Evolutionary conservation across 2,888 invertebrate genomes (phyloP).

Genomic region (Agrotis segetum): DNA sequence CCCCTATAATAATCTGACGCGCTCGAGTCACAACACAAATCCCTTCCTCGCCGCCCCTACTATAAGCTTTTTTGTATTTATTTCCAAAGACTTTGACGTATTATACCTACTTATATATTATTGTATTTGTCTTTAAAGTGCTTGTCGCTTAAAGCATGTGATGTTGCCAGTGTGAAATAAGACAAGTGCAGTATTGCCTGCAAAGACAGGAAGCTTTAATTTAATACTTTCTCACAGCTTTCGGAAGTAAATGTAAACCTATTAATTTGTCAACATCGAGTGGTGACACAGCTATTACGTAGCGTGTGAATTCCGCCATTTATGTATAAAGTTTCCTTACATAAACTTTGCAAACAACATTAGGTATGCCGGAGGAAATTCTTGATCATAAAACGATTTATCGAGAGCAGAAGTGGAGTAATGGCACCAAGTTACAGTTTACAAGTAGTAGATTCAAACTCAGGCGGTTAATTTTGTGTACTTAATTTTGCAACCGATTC

Average conservation of each 20-base stretch:
- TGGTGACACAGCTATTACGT: constrained; percentile 1
- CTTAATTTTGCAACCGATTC: not conserved
- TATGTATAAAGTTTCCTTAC: constrained; percentile 14
- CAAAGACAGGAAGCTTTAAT: no score
- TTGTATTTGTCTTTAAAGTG: no score
- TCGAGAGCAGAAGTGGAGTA: not conserved
- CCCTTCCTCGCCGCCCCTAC: no score
- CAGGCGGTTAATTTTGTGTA: not conserved
- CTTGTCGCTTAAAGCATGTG: no score
- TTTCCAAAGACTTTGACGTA: no score
- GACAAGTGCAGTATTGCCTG: no score
- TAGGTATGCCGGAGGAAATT: constrained; percentile 38
- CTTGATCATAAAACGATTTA: constrained; percentile 54
- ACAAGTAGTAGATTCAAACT: no score
- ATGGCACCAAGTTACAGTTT: not conserved
- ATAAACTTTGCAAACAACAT: constrained; percentile 29
- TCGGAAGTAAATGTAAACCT: constrained; percentile 3
- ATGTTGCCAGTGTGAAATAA: no score
- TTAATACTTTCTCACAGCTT: not conserved
- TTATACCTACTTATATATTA: no score
- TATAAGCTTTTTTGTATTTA: no score
- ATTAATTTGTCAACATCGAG: constrained; percentile 1
- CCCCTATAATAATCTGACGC: no score
- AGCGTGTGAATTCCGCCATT: constrained; percentile 26
- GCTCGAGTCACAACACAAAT: no score